phyloP scores from a whole-genome alignment of 2,888 invertebrate species.

The Ypsolopha sequella region DNA sequence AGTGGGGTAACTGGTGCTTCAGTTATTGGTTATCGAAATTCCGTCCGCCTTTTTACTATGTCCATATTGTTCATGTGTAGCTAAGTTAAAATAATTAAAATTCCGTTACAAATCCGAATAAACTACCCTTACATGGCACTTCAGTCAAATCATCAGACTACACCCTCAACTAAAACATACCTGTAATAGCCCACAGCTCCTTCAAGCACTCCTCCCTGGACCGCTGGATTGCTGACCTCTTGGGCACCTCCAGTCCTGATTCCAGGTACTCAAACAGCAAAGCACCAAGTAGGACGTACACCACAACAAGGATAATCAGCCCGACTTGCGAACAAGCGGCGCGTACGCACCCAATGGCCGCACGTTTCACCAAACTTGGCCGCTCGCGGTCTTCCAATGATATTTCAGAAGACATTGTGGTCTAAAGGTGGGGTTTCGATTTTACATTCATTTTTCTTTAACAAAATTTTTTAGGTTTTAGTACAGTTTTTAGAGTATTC shows the following conservation, averaged over 20 bases:
- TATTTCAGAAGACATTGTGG: constrained; percentile 53
- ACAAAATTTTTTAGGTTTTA: too few species aligned
- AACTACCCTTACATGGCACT: too few species aligned
- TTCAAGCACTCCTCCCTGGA: constrained; percentile 77
- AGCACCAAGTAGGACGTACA: constrained; percentile 81
- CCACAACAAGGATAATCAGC: constrained; percentile 78
- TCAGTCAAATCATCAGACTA: too few species aligned
- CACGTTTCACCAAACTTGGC: constrained; percentile 41
- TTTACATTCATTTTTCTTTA: neutral
- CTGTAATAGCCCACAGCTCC: constrained; percentile 85
- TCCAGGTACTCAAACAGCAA: constrained; percentile 82
- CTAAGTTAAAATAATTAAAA: too few species aligned
- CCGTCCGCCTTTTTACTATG: too few species aligned
- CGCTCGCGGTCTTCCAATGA: constrained; percentile 54
- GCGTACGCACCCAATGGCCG: constrained; percentile 51
- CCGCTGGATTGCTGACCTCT: constrained; percentile 72
- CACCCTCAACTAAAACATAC: constrained; percentile 45
- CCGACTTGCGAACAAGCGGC: constrained; percentile 78
- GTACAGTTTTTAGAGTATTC: too few species aligned
- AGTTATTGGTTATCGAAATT: too few species aligned
- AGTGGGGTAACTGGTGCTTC: too few species aligned
- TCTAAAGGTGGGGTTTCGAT: neutral
- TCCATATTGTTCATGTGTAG: too few species aligned
- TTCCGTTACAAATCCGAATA: too few species aligned
- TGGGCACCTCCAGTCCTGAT: constrained; percentile 75